Conservation (phyloP, 30 jellyfish, hydroid and myxozoan genomes). For the Catostylus mosaicus region DNA sequence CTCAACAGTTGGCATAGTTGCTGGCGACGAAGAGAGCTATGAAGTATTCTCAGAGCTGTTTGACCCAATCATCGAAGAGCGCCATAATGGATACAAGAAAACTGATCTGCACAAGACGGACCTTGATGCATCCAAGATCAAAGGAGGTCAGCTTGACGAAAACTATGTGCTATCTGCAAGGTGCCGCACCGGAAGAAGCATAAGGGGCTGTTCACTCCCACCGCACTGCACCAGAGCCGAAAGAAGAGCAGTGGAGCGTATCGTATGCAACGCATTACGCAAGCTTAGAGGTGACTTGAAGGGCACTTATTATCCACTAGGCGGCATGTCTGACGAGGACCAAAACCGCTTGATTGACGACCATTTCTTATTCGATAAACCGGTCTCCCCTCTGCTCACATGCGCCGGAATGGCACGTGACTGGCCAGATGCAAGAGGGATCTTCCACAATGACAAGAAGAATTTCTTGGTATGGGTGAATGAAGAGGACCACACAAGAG, state of each 20-base stretch:
- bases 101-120: conserved; percentile 86
- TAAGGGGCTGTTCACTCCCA: conserved; percentile 72
- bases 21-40: conserved; percentile 90
- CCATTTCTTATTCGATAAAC: conserved; percentile 78
- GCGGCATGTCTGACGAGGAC: conserved; percentile 71
- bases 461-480: conserved; percentile 85
- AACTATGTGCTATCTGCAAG: conserved; percentile 77
- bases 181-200: conserved; percentile 86
- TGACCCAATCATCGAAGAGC: conserved; percentile 84
- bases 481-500: conserved; percentile 88
- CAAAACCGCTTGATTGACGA: conserved; percentile 74
- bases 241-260: conserved; percentile 60
- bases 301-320: conserved; percentile 72
- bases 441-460: conserved; percentile 78
- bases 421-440: conserved; percentile 98
- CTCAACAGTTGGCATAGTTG: conserved; percentile 86
- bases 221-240: conserved; percentile 94
- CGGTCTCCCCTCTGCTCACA: conserved; percentile 85
- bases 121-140: conserved; percentile 63
- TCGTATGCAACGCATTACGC: conserved; percentile 17
- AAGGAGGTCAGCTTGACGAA: conserved; percentile 80
- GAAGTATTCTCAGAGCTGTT: conserved; percentile 71
- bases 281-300: conserved; percentile 56
- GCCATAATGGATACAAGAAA: conserved; percentile 80
- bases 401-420: too few species aligned